Percentiles rank a stretch among this genome's conserved stretches.
Evolutionary conservation across 2,888 invertebrate species (phyloP).

Genomic region (Aricia artaxerxes): DNA sequence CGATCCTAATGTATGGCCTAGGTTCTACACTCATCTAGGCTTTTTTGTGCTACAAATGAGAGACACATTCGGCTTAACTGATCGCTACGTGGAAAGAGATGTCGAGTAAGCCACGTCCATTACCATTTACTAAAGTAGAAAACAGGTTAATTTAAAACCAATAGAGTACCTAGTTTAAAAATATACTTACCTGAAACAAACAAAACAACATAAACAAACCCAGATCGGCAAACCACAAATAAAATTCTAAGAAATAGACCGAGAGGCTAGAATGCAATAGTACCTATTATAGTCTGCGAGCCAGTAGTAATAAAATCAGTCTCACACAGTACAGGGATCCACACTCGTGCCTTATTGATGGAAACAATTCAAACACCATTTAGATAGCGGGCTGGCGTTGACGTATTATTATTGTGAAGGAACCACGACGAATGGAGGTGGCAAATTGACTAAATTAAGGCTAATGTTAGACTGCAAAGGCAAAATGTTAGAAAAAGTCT

Average conservation of each 20-base stretch:
- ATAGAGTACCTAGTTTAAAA: too few relatives aligned
- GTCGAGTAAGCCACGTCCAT: neutral
- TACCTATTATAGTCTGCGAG: conserved; percentile 29
- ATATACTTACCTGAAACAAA: too few relatives aligned
- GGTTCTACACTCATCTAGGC: conserved; percentile 8
- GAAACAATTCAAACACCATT: conserved; percentile 77
- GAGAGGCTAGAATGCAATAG: neutral
- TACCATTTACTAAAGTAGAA: neutral
- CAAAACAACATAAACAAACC: neutral
- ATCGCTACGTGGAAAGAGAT: neutral
- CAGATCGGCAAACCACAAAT: neutral
- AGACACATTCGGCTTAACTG: conserved; percentile 15
- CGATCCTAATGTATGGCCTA: conserved; percentile 33
- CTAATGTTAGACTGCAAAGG: neutral
- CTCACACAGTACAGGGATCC: conserved; percentile 61
- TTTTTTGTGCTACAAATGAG: conserved; percentile 24
- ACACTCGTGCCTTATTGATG: conserved; percentile 76
- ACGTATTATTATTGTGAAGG: conserved; percentile 71
- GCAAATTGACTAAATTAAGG: conserved; percentile 35
- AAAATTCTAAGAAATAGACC: conserved; percentile 1
- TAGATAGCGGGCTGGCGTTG: conserved; percentile 75
- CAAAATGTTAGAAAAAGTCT: neutral
- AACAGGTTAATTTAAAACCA: too few relatives aligned
- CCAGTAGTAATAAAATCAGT: conserved; percentile 49
- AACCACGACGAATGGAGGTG: conserved; percentile 35